Conservation (phyloP, 2,113 vertebrate genomes). For the Cyprichromis sp. region DNA sequence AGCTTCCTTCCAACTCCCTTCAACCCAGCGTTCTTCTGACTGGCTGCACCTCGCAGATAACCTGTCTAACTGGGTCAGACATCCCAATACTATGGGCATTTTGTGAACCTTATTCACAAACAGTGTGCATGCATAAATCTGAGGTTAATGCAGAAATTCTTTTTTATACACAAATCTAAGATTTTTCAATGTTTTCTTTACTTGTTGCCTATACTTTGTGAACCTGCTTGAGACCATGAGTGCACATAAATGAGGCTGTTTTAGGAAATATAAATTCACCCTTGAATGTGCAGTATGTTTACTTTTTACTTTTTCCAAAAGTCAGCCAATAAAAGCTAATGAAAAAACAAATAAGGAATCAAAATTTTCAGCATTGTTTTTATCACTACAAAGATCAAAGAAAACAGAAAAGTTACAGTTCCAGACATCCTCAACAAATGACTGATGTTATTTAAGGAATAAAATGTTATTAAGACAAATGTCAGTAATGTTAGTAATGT, state of each 20-base stretch:
- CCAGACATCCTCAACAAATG: not conserved
- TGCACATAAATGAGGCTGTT: not conserved
- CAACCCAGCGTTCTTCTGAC: not conserved
- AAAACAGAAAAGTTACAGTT: not conserved
- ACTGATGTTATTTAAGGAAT: not conserved
- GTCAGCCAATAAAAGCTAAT: not conserved
- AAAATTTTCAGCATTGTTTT: not conserved
- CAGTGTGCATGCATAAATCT: not conserved
- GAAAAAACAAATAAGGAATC: not conserved
- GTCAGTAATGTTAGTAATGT: not conserved
- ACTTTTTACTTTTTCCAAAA: not conserved
- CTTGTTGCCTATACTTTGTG: not conserved
- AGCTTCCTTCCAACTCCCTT: not conserved
- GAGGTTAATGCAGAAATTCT: not conserved
- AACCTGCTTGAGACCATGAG: not conserved
- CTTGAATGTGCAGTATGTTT: not conserved
- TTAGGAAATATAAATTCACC: not conserved
- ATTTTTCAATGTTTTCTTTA: not conserved
- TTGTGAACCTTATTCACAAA: not conserved
- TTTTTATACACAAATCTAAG: not conserved
- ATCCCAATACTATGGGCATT: not conserved
- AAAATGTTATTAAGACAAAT: not conserved
- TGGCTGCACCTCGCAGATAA: not conserved
- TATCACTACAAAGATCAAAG: not conserved
- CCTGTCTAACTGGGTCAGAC: not conserved